phyloP scores from a whole-genome alignment of 2,797 vertebrate genomes.

The Pangasius sanitwongsei region DNA sequence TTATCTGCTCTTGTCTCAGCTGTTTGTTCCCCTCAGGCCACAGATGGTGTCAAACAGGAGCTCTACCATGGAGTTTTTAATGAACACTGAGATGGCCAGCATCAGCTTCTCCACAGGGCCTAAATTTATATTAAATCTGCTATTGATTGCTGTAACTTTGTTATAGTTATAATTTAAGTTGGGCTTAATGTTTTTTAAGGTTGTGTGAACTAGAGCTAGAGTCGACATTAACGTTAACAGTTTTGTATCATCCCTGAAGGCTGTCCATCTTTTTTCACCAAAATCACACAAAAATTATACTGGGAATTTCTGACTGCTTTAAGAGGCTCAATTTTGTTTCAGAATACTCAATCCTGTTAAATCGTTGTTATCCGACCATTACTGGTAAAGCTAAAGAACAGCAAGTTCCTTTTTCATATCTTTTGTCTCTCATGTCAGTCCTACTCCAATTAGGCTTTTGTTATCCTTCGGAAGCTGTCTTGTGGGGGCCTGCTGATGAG shows the following conservation, averaged over 20 bases:
- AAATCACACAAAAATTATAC: neutral
- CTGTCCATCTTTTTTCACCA: neutral
- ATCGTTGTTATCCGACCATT: slow-evolving; percentile 46
- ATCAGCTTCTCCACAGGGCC: slow-evolving; percentile 54
- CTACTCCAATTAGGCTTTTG: slow-evolving; percentile 37
- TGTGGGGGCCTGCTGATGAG: slow-evolving; percentile 39
- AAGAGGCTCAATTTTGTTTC: slow-evolving; percentile 1
- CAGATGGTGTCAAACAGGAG: slow-evolving; percentile 50
- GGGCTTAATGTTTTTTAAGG: slow-evolving; percentile 2
- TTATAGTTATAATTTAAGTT: slow-evolving; percentile 26
- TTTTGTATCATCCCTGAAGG: neutral
- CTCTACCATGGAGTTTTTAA: slow-evolving; percentile 57
- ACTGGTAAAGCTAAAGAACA: slow-evolving; percentile 34
- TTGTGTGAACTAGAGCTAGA: neutral
- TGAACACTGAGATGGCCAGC: slow-evolving; percentile 57
- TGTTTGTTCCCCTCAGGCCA: slow-evolving; percentile 49
- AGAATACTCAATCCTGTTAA: slow-evolving; percentile 23
- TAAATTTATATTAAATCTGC: slow-evolving; percentile 58
- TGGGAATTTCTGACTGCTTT: neutral
- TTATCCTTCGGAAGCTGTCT: slow-evolving; percentile 42
- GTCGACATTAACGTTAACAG: neutral
- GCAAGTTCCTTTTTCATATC: slow-evolving; percentile 25
- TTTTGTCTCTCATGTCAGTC: slow-evolving; percentile 35
- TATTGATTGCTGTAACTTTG: slow-evolving; percentile 56
- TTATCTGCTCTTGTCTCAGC: slow-evolving; percentile 50